Evolutionary conservation across 2,888 invertebrate genomes (phyloP).

Genomic region (Emmelina monodactyla): DNA sequence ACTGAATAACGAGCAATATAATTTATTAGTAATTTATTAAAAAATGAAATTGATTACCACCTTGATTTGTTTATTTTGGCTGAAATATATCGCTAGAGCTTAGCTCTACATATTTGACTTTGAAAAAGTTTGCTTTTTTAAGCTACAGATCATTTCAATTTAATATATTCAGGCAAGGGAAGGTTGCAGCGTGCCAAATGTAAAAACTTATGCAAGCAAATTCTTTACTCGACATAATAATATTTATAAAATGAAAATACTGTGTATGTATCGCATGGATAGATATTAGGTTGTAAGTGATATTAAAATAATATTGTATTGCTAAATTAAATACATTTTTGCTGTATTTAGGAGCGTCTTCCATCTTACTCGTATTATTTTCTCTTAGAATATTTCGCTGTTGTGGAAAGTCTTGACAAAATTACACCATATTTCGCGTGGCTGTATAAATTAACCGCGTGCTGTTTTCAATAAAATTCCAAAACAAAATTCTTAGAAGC

Average conservation of each 20-base stretch:
- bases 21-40: conserved; percentile 42
- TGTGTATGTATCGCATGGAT: conserved; percentile 43
- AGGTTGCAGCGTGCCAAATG: conserved; percentile 49
- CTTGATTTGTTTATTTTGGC: not conserved
- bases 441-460: no score
- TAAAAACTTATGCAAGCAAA: conserved; percentile 34
- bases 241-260: conserved; percentile 16
- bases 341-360: conserved; percentile 66
- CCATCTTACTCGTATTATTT: conserved; percentile 57
- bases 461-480: no score
- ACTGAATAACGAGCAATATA: conserved; percentile 63
- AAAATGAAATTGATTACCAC: not conserved
- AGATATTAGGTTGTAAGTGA: conserved; percentile 53
- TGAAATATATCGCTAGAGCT: not conserved
- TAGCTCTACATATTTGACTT: conserved; percentile 23
- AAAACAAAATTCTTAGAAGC: no score
- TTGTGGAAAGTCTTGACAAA: no score
- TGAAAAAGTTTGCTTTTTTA: not conserved
- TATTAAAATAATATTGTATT: conserved; percentile 47
- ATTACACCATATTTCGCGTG: no score
- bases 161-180: not conserved
- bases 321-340: conserved; percentile 57
- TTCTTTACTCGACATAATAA: conserved; percentile 15
- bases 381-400: conserved; percentile 38
- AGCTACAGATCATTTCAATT: conserved; percentile 1